Evolutionary conservation across 1,140 invertebrate genomes (phyloP), one percentile per base, ranked within the genome.

Genomic region (Mactra quadrangularis): DNA sequence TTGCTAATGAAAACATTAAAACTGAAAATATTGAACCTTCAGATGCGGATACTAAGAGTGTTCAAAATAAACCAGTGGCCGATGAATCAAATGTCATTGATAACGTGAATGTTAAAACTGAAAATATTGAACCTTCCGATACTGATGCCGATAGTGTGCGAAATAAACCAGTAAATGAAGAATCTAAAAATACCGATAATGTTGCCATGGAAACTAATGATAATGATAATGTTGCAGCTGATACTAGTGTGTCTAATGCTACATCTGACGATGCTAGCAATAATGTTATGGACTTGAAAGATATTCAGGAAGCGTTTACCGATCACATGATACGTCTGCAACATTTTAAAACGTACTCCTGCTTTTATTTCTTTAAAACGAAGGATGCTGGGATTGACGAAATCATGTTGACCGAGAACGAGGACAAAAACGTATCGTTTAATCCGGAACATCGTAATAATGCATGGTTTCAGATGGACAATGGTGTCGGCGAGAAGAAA

Each of bases 291-390:
- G 68, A 82, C 52, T 62, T 72, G 27, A 71, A 60, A 0, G 68
- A 59, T 45, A 82, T 71, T 19, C 55, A 82, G 27, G 52, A 45
- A 19, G 60, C 68, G 27, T 74, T 82, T 22, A 33, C 31, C 0
- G 77, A 81, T 17, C 47, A 59, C 45, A 7, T 45, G n/a, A 57
- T 81, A 29, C 25, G 35, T 57, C 50, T 81, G 33, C 64, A 70
- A 27, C 45, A 81, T 45, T 71, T 70, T 33, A 81, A 60, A 27
- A 31, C 33, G 6, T 71, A 68, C 45, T 81, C 77, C 2, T 70
- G 77, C 33, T 71, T 81, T 25, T 81, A 81, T 35, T 81, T 81
- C 55, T 45, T 81, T 13, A 81, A 81, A 71, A 31, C 52, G 11
- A 68, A 81, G n/a, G 77, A 81, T 25, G 38, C 62, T 1, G 33